These are phyloP conservation scores for Scolopax mira DNA, from an alignment of 2,113 vertebrate species.

Conservation along the genomic window DNA sequence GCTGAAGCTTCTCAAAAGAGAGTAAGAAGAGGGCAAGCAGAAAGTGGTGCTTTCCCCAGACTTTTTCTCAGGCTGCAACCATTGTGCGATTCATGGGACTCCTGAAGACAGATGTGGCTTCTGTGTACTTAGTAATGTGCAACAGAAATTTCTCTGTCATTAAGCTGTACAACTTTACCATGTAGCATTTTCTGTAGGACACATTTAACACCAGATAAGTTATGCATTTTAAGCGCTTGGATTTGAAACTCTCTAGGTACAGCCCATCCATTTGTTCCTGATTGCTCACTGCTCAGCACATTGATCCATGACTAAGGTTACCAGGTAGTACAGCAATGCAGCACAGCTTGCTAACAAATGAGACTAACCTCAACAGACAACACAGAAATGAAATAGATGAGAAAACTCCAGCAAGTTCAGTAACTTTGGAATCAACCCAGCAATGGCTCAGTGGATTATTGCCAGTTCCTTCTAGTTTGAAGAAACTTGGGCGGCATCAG, in stretches of 20 bases:
- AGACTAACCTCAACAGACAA: not conserved
- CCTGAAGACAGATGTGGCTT: not conserved
- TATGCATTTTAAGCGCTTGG: not conserved
- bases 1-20: not conserved
- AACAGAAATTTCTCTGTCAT: not conserved
- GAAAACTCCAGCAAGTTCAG: not conserved
- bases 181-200: not conserved
- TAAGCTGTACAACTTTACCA: not conserved
- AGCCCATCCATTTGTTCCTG: not conserved
- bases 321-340: not conserved
- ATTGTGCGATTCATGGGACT: not conserved
- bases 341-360: not conserved
- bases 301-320: not conserved
- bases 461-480: not conserved
- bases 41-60: accelerated
- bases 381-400: not conserved
- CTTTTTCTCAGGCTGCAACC: not conserved
- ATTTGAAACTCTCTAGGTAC: not conserved
- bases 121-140: accelerated
- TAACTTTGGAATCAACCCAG: not conserved
- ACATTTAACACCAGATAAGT: not conserved
- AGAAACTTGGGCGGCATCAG: not conserved
- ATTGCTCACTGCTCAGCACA: not conserved
- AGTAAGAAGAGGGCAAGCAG: not conserved
- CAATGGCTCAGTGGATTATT: not conserved